These are phyloP conservation scores for Myotis davidii DNA, from an alignment of 2,113 vertebrate species.

Conservation along the genomic window DNA sequence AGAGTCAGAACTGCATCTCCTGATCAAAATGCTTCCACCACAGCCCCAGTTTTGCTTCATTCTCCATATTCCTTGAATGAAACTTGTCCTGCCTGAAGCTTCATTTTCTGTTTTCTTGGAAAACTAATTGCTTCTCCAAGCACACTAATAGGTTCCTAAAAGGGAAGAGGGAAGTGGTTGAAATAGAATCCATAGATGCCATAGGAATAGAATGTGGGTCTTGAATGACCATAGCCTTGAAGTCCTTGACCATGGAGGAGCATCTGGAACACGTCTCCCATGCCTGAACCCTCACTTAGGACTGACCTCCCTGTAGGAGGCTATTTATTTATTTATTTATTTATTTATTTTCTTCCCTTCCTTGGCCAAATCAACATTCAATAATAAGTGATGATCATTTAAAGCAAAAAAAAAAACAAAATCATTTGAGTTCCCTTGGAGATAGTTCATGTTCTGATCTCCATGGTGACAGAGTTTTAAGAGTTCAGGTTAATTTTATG, in stretches of 20 bases:
- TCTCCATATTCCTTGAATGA: neutral
- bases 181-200: neutral
- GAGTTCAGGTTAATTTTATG: constrained; percentile 66
- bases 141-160: no score
- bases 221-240: no score
- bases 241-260: no score
- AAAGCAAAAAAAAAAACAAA: constrained; percentile 25
- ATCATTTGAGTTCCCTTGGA: constrained; percentile 55
- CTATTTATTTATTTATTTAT: neutral
- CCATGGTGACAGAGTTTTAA: constrained; percentile 67
- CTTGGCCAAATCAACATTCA: constrained; percentile 6
- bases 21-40: no score
- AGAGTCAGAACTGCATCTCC: neutral
- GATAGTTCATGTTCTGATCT: constrained; percentile 58
- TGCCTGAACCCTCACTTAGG: no score
- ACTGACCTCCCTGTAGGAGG: no score
- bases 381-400: constrained; percentile 62
- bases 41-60: neutral
- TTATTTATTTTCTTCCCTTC: constrained; percentile 6
- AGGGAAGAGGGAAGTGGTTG: neutral
- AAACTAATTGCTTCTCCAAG: neutral
- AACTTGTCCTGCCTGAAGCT: neutral
- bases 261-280: no score
- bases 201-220: no score
- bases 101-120: neutral